Evolutionary conservation across 2,888 invertebrate species (phyloP), one percentile per base, ranked within the genome.

Genomic region (Hybos culiciformis): DNA sequence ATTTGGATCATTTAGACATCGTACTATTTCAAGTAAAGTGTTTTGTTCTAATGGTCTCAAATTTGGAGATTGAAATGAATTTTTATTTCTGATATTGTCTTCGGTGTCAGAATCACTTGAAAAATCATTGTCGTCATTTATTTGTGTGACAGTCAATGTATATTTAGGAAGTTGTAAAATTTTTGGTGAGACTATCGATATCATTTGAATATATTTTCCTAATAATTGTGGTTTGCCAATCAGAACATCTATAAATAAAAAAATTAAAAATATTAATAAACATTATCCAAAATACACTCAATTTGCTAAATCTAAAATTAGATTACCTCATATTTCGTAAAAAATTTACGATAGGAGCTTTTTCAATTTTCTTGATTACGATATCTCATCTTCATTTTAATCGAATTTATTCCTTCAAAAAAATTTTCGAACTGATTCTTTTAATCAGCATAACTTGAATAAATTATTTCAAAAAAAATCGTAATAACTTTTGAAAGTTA

Each of bases 1-100:
- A 54, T 66, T 69, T 53, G 60, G 72, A 39, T 80, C 78, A 54
- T 85, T 84, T 39, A 86, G 55, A 57, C 80, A 64, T 42, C 74
- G 73, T 48, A 83, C 71, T 20, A 62, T 60, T 44, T 65, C 62
- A 17, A 62, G 40, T 11, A 67, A 52, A 17, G 56, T 54, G 20
- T 53, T 52, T 15, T 58, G 56, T 46, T 67, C 67, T 33, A 53
- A 54, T 53, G 57, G 37, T 61, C 51, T 18, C 53, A 59, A 39
- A 17, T 45, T 48, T n/a, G n/a, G n/a, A 6, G 37, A 37, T 23
- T 44, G 39, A 8, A 36, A 14, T 5, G 33, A 17, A 12, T 41
- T 41, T 8, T 33, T 37, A 24, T 24, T 41, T 42, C 37, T 34
- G 8, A 23, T 42, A 15, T 55, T 53, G 1, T 54, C 54, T 12